Evolutionary conservation across 2,113 vertebrate genomes (phyloP), one percentile per base, ranked within the genome.

Genomic region (Synodontis membranacea): DNA sequence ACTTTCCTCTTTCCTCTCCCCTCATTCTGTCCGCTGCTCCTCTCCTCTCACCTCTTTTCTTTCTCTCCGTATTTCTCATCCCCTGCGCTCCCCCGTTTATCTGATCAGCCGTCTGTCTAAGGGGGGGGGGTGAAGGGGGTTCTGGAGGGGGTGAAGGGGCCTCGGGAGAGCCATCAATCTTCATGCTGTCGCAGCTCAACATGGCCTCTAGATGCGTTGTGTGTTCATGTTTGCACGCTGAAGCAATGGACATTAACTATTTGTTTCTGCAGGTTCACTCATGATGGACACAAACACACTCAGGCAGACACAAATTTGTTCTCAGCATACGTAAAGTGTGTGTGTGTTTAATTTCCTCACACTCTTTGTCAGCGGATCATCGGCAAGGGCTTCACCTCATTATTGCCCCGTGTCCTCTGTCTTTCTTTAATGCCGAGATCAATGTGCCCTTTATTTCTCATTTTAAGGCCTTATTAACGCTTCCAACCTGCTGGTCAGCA

Each of bases 401-500:
- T 80, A 80, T 34, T 5, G 52, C 52, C 25, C 52, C 5, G 78
- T 54, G 52, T 80, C 52, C 78, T 80, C 78, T 58, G 52, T 58
- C 52, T 31, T 86, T 54, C 46, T 42, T 37, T 79, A 79, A 88
- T 28, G 12, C 64, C 50, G 31, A n/a, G 80, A 83, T 58, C 48
- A 66, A 58, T 84, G 72, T 82, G 21, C 60, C 82, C 68, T 84
- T 81, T 88, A 70, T 84, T 86, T 86, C 88, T 85, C 85, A 79
- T 80, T 85, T 87, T 87, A 87, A 92, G 84, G 90, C 87, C 89
- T 92, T 84, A 81, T 84, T 58, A 80, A 56, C 58, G 34, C 4
- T 54, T 76, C 76, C 9, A 56, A 70, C 80, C 78, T 86, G 94
- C 94, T 95, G 95, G 94, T 95, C 94, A 95, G 94, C 94, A 93